Conservation (phyloP, 2,113 vertebrate species). For the Empidonax traillii region DNA sequence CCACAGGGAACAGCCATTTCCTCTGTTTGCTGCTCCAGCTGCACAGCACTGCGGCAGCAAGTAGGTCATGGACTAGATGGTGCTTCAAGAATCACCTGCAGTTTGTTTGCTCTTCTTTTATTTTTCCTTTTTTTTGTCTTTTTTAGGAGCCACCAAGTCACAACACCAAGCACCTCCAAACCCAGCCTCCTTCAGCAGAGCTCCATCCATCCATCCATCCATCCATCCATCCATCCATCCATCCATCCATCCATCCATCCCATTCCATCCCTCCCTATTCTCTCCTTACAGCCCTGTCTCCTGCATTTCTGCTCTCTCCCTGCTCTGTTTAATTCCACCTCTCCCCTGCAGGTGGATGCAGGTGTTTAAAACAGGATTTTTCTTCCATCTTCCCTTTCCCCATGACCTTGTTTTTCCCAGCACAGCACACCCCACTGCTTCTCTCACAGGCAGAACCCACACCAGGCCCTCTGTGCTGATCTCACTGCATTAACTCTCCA, state of each 20-base stretch:
- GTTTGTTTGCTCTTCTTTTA: not conserved
- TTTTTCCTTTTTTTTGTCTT: not conserved
- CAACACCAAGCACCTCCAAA: not conserved
- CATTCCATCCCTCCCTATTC: not conserved
- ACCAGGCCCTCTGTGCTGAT: not conserved
- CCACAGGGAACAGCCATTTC: not conserved
- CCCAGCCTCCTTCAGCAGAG: not conserved
- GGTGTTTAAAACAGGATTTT: not conserved
- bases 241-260: not conserved
- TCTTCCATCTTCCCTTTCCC: not conserved
- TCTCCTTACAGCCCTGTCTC: not conserved
- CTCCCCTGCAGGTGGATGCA: not conserved
- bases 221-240: not conserved
- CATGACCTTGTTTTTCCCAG: not conserved
- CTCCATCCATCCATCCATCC: not conserved
- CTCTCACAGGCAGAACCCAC: not conserved
- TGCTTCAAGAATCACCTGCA: not conserved
- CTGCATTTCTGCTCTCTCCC: not conserved
- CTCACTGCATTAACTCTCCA: not conserved
- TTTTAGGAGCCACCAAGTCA: not conserved
- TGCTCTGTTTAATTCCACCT: not conserved
- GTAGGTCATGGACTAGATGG: not conserved
- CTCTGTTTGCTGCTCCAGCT: not conserved
- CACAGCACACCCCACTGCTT: rapidly evolving
- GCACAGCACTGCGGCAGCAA: not conserved